Conservation (phyloP, 2,888 invertebrate species). For the Exocentrus adspersus region DNA sequence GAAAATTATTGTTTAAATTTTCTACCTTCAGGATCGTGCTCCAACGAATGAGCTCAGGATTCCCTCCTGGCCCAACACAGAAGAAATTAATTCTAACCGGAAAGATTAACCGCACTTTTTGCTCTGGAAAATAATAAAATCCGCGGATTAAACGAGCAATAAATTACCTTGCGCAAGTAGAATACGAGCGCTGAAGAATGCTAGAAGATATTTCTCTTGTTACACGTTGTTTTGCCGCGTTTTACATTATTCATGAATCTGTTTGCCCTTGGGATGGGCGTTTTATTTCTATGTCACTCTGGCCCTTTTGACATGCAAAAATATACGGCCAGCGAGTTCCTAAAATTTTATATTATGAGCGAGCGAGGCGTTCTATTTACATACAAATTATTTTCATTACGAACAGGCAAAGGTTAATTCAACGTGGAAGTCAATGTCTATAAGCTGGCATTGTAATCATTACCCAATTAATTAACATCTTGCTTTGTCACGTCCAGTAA, state of each 20-base stretch:
- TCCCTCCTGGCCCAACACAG: background rate
- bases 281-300: slow-evolving; percentile 26
- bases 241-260: slow-evolving; percentile 36
- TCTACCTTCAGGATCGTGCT: background rate
- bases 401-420: background rate
- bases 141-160: slow-evolving; percentile 6
- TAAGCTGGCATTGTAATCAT: no score
- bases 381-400: slow-evolving; percentile 5
- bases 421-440: no score
- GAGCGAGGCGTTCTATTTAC: slow-evolving; percentile 1
- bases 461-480: no score
- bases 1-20: no score
- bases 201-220: slow-evolving; percentile 8
- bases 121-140: background rate
- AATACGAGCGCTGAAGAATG: background rate
- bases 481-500: no score
- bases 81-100: background rate
- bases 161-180: slow-evolving; percentile 1
- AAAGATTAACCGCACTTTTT: background rate
- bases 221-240: slow-evolving; percentile 7
- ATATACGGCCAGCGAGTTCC: slow-evolving; percentile 15
- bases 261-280: slow-evolving; percentile 22
- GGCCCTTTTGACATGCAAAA: slow-evolving; percentile 31
- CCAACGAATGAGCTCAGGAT: background rate
- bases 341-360: slow-evolving; percentile 11